Evolutionary conservation across 2,888 invertebrate species (phyloP).

Genomic region (Ophion ventricosus): DNA sequence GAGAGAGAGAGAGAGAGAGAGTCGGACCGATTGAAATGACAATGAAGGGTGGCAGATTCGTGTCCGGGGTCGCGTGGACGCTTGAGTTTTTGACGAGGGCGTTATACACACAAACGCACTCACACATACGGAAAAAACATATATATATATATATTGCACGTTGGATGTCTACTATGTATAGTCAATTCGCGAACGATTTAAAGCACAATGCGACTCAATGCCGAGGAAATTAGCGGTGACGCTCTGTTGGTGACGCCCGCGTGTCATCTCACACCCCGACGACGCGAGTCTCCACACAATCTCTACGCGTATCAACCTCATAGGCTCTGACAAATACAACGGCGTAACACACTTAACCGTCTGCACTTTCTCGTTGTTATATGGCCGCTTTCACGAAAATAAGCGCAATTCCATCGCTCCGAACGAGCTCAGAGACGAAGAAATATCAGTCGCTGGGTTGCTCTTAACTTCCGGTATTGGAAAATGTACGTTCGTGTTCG

Average conservation of each 20-base stretch:
- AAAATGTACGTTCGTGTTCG: too few species aligned
- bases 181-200: slow-evolving; percentile 75
- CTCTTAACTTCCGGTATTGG: too few species aligned
- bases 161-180: slow-evolving; percentile 16
- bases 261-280: slow-evolving; percentile 73
- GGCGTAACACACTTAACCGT: neutral
- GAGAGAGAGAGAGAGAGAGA: slow-evolving; percentile 50
- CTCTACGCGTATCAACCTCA: neutral
- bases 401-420: too few species aligned
- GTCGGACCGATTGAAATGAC: slow-evolving; percentile 70
- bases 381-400: too few species aligned
- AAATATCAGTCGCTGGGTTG: too few species aligned
- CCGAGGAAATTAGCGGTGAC: slow-evolving; percentile 82
- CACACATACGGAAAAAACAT: neutral
- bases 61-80: slow-evolving; percentile 65
- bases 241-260: slow-evolving; percentile 79
- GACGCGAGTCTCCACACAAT: slow-evolving; percentile 3
- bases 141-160: slow-evolving; percentile 20
- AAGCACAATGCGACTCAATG: slow-evolving; percentile 82
- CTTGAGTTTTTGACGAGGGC: slow-evolving; percentile 63
- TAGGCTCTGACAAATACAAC: slow-evolving; percentile 4
- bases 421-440: too few species aligned
- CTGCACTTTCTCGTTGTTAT: neutral
- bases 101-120: slow-evolving; percentile 36
- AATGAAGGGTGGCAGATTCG: slow-evolving; percentile 68